Evolutionary conservation across 2,888 invertebrate genomes (phyloP), one percentile per base, ranked within the genome.

Genomic region (Spodoptera picta): DNA sequence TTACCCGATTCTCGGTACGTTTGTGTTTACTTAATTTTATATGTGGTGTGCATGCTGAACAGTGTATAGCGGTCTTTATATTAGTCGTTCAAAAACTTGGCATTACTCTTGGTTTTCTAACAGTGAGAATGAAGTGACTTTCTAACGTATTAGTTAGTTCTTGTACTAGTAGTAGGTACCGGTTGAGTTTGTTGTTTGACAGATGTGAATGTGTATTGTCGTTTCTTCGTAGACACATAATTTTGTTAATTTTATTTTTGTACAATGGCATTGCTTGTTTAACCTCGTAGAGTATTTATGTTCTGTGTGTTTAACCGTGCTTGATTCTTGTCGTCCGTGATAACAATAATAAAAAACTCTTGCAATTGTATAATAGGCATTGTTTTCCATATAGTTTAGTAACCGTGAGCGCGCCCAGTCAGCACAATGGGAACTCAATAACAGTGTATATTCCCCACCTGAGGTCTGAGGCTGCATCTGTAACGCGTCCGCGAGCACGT

Each of bases 401-500:
- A 69, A 59, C 58, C 50, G 46, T 66, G 54, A 64, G 65, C 48
- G 62, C 64, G 58, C 48, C 49, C 63, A 65, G 62, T 78, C 65
- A 72, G 73, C 78, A 82, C 82, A 85, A 88, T 85, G 85, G 81
- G 81, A 85, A 77, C 80, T 78, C 73, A 77, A 74, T 80, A 82
- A 81, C 79, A 85, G 75, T 71, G 61, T 63, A 57, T 61, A 67
- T 57, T 85, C 84, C 85, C 84, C 85, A 84, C 83, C 83, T 83
- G 84, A 86, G 85, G 84, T 84, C 83, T 83, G 84, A 86, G 85
- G 84, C 84, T 87, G 86, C 90, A 91, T 91, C 90, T 90, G 79
- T 81, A 78, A 78, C 81, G 70, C 76, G 75, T 77, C 81, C 80
- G 79, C 81, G 81, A 73, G 81, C 85, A 83, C 87, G 84, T 85